phyloP scores from a whole-genome alignment of 2,113 vertebrate species.

The Neoarius graeffei region DNA sequence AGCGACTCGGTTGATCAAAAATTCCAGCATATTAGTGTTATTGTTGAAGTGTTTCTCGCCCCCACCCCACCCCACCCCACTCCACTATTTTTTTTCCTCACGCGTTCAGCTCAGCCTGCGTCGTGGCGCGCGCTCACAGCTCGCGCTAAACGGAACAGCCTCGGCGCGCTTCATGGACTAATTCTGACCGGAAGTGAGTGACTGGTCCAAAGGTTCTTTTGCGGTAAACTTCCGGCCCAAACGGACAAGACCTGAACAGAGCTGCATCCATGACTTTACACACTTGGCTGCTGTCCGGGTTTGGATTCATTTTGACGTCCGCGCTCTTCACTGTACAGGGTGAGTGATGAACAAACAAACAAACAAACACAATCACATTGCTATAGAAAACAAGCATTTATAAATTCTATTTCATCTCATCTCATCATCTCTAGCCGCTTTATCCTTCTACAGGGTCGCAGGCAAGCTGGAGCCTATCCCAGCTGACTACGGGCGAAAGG shows the following conservation, averaged over 20 bases:
- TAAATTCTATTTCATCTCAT: neutral
- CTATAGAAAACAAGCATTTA: neutral
- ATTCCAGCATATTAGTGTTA: neutral
- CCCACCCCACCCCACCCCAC: conserved; percentile 57
- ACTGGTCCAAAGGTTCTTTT: conserved; percentile 55
- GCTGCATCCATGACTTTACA: conserved; percentile 76
- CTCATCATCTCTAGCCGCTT: no score
- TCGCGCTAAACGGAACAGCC: neutral
- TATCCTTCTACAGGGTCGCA: no score
- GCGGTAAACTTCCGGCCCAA: conserved; percentile 41
- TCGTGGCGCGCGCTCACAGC: conserved; percentile 34
- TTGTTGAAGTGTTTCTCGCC: conserved; percentile 53
- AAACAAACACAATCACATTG: neutral
- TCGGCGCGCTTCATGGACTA: conserved; percentile 16
- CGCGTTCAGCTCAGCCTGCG: conserved; percentile 41
- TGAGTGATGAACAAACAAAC: conserved; percentile 50
- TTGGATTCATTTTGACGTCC: conserved; percentile 71
- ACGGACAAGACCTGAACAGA: conserved; percentile 52
- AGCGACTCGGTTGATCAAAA: neutral
- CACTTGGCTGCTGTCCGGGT: conserved; percentile 67
- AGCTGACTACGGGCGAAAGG: no score
- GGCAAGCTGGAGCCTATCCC: no score
- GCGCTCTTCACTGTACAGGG: conserved; percentile 67
- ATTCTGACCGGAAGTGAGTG: conserved; percentile 33
- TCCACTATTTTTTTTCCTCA: neutral